A percentile compares a stretch with the other conserved stretches of the same genome.
These are phyloP conservation scores for Pogonomyrmex californicus DNA, from an alignment of 1,140 invertebrate genomes.

Conservation along the genomic window DNA sequence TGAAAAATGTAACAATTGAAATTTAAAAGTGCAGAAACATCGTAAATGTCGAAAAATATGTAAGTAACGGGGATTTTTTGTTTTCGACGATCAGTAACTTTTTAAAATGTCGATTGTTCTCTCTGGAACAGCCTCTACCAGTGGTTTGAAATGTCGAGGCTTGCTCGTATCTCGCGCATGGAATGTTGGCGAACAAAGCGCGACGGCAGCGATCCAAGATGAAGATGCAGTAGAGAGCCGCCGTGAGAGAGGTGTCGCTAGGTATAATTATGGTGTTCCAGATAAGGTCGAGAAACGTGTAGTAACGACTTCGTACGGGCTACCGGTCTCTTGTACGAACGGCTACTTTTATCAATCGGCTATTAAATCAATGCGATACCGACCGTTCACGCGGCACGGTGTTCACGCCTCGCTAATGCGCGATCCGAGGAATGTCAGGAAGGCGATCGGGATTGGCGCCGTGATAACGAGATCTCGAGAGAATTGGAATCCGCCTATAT, in stretches of 20 bases:
- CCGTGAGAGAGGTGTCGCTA: constrained; percentile 63
- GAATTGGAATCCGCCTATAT: constrained; percentile 43
- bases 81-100: not conserved
- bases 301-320: constrained; percentile 28
- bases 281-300: constrained; percentile 66
- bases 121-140: not conserved
- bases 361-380: constrained; percentile 52
- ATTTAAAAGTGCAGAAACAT: not conserved
- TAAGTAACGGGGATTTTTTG: not conserved
- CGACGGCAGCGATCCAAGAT: constrained; percentile 34
- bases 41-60: not conserved
- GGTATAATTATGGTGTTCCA: constrained; percentile 59
- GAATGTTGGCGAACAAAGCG: constrained; percentile 48
- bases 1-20: not conserved
- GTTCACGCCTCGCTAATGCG: constrained; percentile 61
- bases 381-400: constrained; percentile 1
- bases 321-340: constrained; percentile 29
- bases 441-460: constrained; percentile 61
- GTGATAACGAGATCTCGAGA: constrained; percentile 39
- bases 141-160: constrained; percentile 13
- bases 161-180: not conserved
- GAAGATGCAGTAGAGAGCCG: constrained; percentile 44
- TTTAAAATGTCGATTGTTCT: not conserved
- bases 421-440: constrained; percentile 64
- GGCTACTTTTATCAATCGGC: constrained; percentile 60